phyloP scores from a whole-genome alignment of 2,888 invertebrate genomes.

The Sphaerophoria taeniata region DNA sequence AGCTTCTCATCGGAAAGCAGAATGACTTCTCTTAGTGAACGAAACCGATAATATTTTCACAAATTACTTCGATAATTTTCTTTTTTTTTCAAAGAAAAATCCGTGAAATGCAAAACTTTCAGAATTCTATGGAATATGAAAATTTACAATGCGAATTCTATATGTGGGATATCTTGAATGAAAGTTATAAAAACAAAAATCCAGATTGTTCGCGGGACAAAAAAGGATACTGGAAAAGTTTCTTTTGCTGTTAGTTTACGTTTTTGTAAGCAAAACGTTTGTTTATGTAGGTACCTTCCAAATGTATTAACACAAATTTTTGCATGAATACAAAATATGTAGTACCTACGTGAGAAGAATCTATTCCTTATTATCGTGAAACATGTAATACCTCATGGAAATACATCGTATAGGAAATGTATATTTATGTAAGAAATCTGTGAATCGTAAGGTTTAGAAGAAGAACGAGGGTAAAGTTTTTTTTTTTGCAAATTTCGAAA shows the following conservation, averaged over 20 bases:
- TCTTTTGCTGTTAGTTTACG: conserved; percentile 2
- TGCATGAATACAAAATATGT: no score
- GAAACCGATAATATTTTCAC: conserved; percentile 58
- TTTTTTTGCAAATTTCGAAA: conserved; percentile 15
- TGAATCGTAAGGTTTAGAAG: conserved; percentile 29
- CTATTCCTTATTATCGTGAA: conserved; percentile 28
- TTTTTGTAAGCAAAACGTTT: conserved; percentile 39
- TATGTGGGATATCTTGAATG: no score
- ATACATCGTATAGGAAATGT: conserved; percentile 39
- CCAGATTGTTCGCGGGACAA: conserved; percentile 11
- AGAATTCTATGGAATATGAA: conserved; percentile 6
- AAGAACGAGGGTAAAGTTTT: no score
- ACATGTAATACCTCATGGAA: conserved; percentile 39
- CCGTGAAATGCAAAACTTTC: conserved; percentile 26
- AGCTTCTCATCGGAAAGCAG: no score
- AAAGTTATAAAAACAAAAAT: conserved; percentile 39
- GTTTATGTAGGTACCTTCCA: no score
- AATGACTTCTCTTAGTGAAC: conserved; percentile 60
- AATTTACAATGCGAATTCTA: no score
- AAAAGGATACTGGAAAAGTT: conserved; percentile 36
- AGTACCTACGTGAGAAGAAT: conserved; percentile 55
- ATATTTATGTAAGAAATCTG: conserved; percentile 40
- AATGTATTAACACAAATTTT: no score
- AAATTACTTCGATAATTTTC: conserved; percentile 65
- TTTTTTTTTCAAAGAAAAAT: conserved; percentile 24